Conservation (phyloP, 2,113 vertebrate genomes). For the Chamaetylas fuelleborni region DNA sequence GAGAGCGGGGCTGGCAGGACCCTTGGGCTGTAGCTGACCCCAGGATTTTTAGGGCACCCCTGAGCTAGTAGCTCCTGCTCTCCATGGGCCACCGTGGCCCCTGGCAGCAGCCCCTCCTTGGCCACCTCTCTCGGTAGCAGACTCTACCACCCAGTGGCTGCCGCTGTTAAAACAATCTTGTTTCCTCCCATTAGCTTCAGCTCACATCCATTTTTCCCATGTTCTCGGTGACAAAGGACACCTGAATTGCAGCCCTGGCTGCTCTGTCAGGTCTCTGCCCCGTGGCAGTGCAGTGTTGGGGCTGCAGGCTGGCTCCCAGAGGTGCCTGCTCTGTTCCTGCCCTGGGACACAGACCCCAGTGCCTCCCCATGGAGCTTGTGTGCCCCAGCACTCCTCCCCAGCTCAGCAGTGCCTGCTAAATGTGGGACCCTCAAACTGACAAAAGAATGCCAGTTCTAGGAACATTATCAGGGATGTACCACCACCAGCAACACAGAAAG, state of each 20-base stretch:
- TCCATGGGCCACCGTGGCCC: not conserved
- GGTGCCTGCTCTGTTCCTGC: not conserved
- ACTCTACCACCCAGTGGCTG: constrained; percentile 64
- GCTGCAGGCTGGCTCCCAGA: not conserved
- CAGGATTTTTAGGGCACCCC: not conserved
- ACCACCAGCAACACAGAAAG: not conserved
- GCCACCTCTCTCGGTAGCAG: constrained; percentile 40
- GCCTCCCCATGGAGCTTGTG: not conserved
- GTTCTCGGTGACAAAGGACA: not conserved
- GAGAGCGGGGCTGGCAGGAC: not conserved
- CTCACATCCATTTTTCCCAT: not conserved
- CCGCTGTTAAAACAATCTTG: constrained; percentile 44
- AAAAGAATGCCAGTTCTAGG: not conserved
- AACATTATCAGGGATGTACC: not conserved
- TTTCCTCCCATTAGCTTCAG: not conserved
- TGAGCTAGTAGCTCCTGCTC: not conserved
- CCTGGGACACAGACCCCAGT: not conserved
- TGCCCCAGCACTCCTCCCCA: not conserved
- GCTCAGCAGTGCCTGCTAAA: not conserved
- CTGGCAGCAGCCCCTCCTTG: not conserved
- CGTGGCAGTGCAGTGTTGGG: fast-evolving
- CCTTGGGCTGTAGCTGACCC: not conserved
- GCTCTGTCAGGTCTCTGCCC: not conserved
- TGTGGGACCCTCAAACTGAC: not conserved
- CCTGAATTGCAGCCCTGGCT: not conserved